phyloP scores from a whole-genome alignment of 2,113 vertebrate species.

The Pagrus major region DNA sequence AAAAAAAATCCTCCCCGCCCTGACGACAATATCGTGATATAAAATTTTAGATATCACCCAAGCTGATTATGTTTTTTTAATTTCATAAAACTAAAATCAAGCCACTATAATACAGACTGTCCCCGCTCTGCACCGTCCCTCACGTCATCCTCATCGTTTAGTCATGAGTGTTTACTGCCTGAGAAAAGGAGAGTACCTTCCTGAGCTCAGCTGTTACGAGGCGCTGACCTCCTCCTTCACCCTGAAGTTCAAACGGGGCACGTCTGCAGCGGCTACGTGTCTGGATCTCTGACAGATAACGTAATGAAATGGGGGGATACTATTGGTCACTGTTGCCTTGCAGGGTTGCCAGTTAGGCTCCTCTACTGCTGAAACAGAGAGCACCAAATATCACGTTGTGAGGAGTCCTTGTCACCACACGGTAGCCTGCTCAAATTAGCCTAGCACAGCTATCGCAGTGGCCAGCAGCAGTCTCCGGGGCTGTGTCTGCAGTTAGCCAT shows the following conservation, averaged over 20 bases:
- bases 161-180: background rate
- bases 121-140: background rate
- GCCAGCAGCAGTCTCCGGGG: slow-evolving; percentile 57
- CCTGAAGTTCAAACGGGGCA: background rate
- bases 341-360: slow-evolving; percentile 23
- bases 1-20: too few relatives aligned
- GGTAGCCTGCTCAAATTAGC: slow-evolving; percentile 47
- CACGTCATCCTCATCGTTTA: background rate
- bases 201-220: background rate
- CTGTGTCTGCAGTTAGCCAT: slow-evolving; percentile 70
- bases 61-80: too few relatives aligned
- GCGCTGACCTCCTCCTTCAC: background rate
- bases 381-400: slow-evolving; percentile 25
- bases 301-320: background rate
- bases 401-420: slow-evolving; percentile 40
- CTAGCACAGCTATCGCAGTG: slow-evolving; percentile 22
- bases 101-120: background rate
- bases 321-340: slow-evolving; percentile 25
- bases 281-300: slow-evolving; percentile 5
- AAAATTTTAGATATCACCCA: too few relatives aligned
- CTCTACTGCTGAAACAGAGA: slow-evolving; percentile 29
- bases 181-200: background rate
- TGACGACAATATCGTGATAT: too few relatives aligned
- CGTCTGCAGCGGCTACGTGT: background rate
- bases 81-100: background rate